Evolutionary conservation across 2,888 invertebrate genomes (phyloP), one percentile per base, ranked within the genome.

Genomic region (Eupithecia tripunctaria): DNA sequence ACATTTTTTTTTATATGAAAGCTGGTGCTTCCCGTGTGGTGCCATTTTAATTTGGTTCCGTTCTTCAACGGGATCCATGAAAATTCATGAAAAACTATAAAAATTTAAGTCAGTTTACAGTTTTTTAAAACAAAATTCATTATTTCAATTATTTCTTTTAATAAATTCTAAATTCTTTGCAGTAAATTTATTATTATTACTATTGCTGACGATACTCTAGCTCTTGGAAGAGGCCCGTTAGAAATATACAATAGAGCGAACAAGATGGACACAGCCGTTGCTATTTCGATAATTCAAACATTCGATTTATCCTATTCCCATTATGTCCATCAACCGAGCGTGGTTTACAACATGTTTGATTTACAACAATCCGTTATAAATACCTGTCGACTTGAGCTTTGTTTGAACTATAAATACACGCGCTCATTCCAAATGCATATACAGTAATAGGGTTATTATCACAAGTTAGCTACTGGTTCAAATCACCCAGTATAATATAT

Each of bases 381-480:
- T 62, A 51, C 65, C 32, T 47, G 36, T 21, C 15, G n/a, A 47
- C 56, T 51, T 60, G 14, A 74, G 68, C 71, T 59, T 74, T 74
- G 74, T 73, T 71, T 75, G 76, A 78, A 82, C 82, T 82, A 82
- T 68, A 80, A 81, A 82, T 84, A 83, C 82, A n/a, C 75, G 68
- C 71, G 72, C 77, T 83, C 82, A 81, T 84, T 88, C 83, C 86
- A 85, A 88, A 88, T 84, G 73, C 67, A 76, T 77, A 76, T 76
- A 81, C 83, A 85, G 84, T 83, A 82, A 78, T 73, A 63, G n/a
- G 29, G 18, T 12, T 56, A 56, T 56, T 25, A 25, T 25, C 56
- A 56, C 56, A 56, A 56, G 56, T 12, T 25, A 25, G 56, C 21
- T 4, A 25, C 12, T 56, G 25, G 25, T 56, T 56, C 56, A n/a